phyloP scores from a whole-genome alignment of 2,888 invertebrate species.

The Agelastica alni region DNA sequence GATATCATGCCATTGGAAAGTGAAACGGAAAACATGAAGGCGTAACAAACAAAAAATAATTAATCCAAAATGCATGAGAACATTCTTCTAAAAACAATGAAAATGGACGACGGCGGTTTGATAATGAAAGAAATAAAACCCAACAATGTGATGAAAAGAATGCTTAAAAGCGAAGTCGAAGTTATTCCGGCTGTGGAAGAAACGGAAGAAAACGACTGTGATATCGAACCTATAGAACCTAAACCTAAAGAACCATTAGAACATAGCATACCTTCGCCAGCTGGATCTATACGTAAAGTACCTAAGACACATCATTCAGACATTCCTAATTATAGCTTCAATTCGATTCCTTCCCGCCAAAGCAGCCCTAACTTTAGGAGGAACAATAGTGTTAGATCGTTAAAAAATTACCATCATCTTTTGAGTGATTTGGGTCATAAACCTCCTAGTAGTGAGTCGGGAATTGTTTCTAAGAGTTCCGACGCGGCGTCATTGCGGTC shows the following conservation, averaged over 20 bases:
- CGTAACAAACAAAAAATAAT: slow-evolving; percentile 10
- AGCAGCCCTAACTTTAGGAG: slow-evolving; percentile 46
- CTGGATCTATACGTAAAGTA: slow-evolving; percentile 37
- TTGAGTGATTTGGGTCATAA: slow-evolving; percentile 32
- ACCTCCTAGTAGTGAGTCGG: slow-evolving; percentile 58
- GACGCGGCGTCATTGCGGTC: slow-evolving; percentile 79
- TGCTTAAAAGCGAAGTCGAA: slow-evolving; percentile 24
- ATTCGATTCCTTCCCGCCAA: slow-evolving; percentile 38
- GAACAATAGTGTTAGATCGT: slow-evolving; percentile 46
- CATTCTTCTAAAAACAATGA: slow-evolving; percentile 16
- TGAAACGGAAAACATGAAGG: slow-evolving; percentile 14
- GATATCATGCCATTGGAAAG: slow-evolving; percentile 17
- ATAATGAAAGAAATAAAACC: slow-evolving; percentile 33
- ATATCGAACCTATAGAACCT: slow-evolving; percentile 34
- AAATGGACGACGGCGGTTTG: slow-evolving; percentile 31
- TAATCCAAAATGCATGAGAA: slow-evolving; percentile 5
- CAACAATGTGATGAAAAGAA: slow-evolving; percentile 19
- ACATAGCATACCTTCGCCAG: slow-evolving; percentile 33
- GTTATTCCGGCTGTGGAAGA: slow-evolving; percentile 30
- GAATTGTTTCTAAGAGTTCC: slow-evolving; percentile 57
- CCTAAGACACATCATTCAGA: slow-evolving; percentile 29
- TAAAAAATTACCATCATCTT: slow-evolving; percentile 43
- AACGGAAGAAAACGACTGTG: slow-evolving; percentile 35
- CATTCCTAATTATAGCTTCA: slow-evolving; percentile 28
- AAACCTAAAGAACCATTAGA: slow-evolving; percentile 21